Conservation (phyloP, 2,888 invertebrate species). For the Pterostichus madidus region DNA sequence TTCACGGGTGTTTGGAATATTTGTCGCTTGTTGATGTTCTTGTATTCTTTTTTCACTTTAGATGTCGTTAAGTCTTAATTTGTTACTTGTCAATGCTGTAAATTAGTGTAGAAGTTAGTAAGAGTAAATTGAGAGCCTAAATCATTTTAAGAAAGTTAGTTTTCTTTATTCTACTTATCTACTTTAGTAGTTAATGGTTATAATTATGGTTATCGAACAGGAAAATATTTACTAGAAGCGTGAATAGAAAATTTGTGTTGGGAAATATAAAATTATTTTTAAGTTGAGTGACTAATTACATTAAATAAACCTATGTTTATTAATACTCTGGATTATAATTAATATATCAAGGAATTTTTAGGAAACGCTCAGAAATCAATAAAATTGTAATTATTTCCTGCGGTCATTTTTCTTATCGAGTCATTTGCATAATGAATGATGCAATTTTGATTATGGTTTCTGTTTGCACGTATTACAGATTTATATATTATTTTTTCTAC, state of each 20-base stretch:
- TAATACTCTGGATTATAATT: slow-evolving; percentile 5
- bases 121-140: background rate
- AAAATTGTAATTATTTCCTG: slow-evolving; percentile 4
- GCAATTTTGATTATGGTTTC: background rate
- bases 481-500: background rate
- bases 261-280: slow-evolving; percentile 4
- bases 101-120: background rate
- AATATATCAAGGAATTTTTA: slow-evolving; percentile 21
- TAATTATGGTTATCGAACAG: slow-evolving; percentile 1
- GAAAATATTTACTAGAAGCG: slow-evolving; percentile 3
- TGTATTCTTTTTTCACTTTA: background rate
- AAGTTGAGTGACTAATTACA: background rate
- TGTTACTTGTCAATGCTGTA: background rate
- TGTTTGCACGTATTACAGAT: background rate
- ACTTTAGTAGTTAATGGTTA: background rate
- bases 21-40: background rate
- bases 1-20: background rate
- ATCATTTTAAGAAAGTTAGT: slow-evolving; percentile 1
- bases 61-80: background rate
- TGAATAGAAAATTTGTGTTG: slow-evolving; percentile 18
- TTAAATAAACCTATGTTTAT: background rate
- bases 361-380: background rate
- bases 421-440: slow-evolving; percentile 21
- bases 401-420: background rate
- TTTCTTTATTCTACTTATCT: background rate